phyloP scores from a whole-genome alignment of 1,140 invertebrate genomes.

The Trichogramma pretiosum region DNA sequence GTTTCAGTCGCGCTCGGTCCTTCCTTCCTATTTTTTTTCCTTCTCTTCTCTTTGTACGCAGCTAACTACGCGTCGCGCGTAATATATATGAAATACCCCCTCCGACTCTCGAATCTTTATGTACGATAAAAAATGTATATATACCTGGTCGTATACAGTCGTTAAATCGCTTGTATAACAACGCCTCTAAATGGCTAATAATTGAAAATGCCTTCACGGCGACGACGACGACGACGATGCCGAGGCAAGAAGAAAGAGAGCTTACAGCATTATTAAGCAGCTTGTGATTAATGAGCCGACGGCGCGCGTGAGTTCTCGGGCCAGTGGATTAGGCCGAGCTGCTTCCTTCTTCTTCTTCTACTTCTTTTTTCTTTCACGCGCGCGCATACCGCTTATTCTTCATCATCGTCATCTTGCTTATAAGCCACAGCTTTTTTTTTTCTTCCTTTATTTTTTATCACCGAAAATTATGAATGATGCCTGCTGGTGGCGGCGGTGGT shows the following conservation, averaged over 20 bases:
- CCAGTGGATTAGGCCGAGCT: not conserved
- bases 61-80: not conserved
- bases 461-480: too few species aligned
- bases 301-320: not conserved
- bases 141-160: constrained; percentile 9
- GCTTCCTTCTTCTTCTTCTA: not conserved
- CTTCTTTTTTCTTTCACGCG: not conserved
- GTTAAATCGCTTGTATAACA: constrained; percentile 21
- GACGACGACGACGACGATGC: too few species aligned
- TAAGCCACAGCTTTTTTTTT: not conserved
- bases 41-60: constrained; percentile 4
- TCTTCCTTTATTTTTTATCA: too few species aligned
- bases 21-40: constrained; percentile 3
- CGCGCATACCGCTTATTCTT: too few species aligned
- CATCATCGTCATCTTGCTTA: too few species aligned
- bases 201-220: constrained; percentile 19
- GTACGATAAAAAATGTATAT: too few species aligned
- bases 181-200: constrained; percentile 20
- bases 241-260: constrained; percentile 3
- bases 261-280: constrained; percentile 19
- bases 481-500: too few species aligned
- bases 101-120: too few species aligned
- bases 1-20: not conserved
- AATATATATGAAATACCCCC: too few species aligned
- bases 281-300: constrained; percentile 15